Percentiles rank a stretch among this genome's conserved stretches.
Conservation (phyloP, 2,888 invertebrate species). For the Aproaerema taeniolella region DNA sequence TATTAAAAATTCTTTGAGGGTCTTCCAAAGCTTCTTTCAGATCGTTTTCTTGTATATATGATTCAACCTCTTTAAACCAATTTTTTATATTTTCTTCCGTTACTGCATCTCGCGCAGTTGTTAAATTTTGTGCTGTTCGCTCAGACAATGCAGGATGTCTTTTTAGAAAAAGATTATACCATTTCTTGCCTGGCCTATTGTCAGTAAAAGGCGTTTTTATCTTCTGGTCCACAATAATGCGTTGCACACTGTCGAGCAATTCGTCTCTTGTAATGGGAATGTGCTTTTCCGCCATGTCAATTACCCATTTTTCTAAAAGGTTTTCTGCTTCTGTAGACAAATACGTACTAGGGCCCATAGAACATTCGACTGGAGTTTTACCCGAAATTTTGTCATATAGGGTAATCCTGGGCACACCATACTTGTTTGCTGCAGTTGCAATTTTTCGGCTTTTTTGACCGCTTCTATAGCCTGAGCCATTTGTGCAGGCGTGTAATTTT, state of each 20-base stretch:
- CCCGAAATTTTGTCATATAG: slow-evolving; percentile 12
- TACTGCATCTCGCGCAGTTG: slow-evolving; percentile 23
- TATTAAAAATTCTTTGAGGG: slow-evolving; percentile 28
- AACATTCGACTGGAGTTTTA: slow-evolving; percentile 11
- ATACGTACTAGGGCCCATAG: slow-evolving; percentile 10
- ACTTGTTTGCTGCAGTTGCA: slow-evolving; percentile 8
- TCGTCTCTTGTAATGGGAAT: slow-evolving; percentile 10
- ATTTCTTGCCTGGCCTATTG: no score
- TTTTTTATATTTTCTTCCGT: slow-evolving; percentile 24
- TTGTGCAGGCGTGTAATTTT: slow-evolving; percentile 7
- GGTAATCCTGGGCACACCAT: no score
- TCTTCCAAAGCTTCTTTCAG: slow-evolving; percentile 20
- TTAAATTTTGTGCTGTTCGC: slow-evolving; percentile 29
- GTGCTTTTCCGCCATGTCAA: slow-evolving; percentile 3
- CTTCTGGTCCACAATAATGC: slow-evolving; percentile 2
- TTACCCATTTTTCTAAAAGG: slow-evolving; percentile 6
- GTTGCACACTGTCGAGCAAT: slow-evolving; percentile 11
- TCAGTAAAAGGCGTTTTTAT: no score
- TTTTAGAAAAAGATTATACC: no score
- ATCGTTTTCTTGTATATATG: slow-evolving; percentile 18
- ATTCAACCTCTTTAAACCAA: slow-evolving; percentile 27
- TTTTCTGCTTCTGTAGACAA: slow-evolving; percentile 5
- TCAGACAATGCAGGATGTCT: no score
- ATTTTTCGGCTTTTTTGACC: slow-evolving; percentile 11
- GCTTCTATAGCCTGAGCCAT: slow-evolving; percentile 9